phyloP scores from a whole-genome alignment of 1,140 invertebrate species.

The Scylla paramamosain region DNA sequence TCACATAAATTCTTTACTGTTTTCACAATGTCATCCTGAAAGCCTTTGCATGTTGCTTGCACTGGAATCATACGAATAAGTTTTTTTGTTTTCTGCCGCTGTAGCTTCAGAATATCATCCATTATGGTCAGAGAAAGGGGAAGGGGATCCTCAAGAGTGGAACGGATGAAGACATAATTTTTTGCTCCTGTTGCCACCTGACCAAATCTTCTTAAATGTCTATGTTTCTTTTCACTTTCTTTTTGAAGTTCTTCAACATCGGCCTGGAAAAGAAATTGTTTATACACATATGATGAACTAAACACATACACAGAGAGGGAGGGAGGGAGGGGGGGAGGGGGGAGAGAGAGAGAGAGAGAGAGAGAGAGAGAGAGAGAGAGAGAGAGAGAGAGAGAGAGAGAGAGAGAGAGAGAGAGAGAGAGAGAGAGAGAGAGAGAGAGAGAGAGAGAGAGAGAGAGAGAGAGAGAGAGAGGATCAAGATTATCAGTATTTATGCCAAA shows the following conservation, averaged over 20 bases:
- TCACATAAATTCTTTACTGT: constrained; percentile 39
- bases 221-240: constrained; percentile 42
- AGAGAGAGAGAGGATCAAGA: no score
- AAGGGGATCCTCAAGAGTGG: constrained; percentile 59
- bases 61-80: constrained; percentile 65
- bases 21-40: constrained; percentile 57
- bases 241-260: constrained; percentile 51
- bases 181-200: constrained; percentile 54
- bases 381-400: no score
- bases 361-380: no score
- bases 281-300: no score
- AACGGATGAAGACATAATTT: constrained; percentile 61
- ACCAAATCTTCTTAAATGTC: constrained; percentile 47
- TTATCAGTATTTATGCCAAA: no score
- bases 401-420: no score
- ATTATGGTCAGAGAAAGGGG: constrained; percentile 58
- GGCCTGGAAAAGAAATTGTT: constrained; percentile 10
- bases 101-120: constrained; percentile 53
- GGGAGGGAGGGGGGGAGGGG: no score
- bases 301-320: no score
- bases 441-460: no score
- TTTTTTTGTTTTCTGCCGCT: constrained; percentile 53
- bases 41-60: constrained; percentile 64
- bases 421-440: no score
- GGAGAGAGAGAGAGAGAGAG: no score